A percentile compares a stretch with the other conserved stretches of the same genome.
Conservation (phyloP, 1,140 invertebrate genomes). For the Rhopalosiphum padi region DNA sequence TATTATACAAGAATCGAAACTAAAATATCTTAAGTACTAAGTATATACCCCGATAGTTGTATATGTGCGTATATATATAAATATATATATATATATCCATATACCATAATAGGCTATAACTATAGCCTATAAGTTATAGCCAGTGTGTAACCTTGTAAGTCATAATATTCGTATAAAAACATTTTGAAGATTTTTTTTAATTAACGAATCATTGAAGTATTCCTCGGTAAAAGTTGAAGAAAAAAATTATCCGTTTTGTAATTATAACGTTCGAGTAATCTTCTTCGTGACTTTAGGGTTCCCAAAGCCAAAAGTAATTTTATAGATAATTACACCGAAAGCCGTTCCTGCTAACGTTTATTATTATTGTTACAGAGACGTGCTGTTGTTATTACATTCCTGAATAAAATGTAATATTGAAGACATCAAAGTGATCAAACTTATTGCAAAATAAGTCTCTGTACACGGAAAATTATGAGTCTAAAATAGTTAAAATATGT, state of each 20-base stretch:
- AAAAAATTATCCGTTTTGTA: neutral
- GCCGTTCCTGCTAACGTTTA: constrained; percentile 1
- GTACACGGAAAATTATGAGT: neutral
- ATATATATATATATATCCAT: too few relatives aligned
- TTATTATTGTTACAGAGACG: neutral
- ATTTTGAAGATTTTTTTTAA: neutral
- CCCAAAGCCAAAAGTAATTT: neutral
- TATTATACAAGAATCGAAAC: neutral
- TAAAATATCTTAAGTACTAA: neutral
- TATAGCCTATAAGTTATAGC: neutral
- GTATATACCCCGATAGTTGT: neutral
- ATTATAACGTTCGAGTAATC: constrained; percentile 8
- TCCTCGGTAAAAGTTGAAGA: neutral
- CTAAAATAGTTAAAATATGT: neutral
- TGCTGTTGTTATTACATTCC: neutral
- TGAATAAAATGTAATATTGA: neutral
- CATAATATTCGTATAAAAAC: neutral
- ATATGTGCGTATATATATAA: neutral
- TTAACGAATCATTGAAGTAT: neutral
- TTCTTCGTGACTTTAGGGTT: neutral
- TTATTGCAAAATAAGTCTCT: neutral
- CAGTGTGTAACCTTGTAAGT: neutral
- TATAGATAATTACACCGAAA: neutral
- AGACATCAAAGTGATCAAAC: neutral
- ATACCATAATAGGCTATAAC: neutral